Conservation (phyloP, 2,888 invertebrate species). For the Linyphia triangularis region DNA sequence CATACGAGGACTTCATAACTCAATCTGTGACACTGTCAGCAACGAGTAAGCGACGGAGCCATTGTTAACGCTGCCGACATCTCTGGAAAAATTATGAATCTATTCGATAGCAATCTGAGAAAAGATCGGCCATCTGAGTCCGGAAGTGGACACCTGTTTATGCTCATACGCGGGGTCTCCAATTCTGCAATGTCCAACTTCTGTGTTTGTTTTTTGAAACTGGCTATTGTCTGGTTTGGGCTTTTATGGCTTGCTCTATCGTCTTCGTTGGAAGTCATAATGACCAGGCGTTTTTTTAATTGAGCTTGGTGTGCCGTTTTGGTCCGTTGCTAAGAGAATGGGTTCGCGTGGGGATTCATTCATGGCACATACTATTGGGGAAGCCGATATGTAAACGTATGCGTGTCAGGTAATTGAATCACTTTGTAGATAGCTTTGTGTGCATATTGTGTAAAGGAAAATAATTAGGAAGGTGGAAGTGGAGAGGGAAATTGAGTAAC, state of each 20-base stretch:
- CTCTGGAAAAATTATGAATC: slow-evolving; percentile 11
- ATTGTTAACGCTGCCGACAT: slow-evolving; percentile 9
- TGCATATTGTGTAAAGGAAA: too few species aligned
- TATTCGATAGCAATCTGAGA: background rate
- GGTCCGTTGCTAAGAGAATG: too few species aligned
- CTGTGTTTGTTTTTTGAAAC: slow-evolving; percentile 31
- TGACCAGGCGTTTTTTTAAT: too few species aligned
- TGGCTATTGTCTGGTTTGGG: slow-evolving; percentile 7
- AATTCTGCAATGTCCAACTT: background rate
- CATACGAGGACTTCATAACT: background rate
- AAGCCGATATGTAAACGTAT: too few species aligned
- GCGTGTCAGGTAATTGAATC: too few species aligned
- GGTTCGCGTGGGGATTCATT: too few species aligned
- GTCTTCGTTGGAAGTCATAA: too few species aligned
- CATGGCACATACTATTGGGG: too few species aligned
- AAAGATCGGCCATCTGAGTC: background rate
- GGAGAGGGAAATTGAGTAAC: background rate
- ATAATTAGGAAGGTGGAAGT: background rate
- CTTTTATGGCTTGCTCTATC: background rate
- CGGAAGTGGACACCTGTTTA: slow-evolving; percentile 15
- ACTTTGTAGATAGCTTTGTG: too few species aligned
- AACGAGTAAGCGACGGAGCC: background rate
- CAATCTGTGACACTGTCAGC: background rate
- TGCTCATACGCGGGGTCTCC: background rate
- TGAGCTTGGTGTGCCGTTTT: too few species aligned